Base-by-base conservation (phyloP, 2,888 invertebrate genomes). In the Deroplatys truncata region DNA sequence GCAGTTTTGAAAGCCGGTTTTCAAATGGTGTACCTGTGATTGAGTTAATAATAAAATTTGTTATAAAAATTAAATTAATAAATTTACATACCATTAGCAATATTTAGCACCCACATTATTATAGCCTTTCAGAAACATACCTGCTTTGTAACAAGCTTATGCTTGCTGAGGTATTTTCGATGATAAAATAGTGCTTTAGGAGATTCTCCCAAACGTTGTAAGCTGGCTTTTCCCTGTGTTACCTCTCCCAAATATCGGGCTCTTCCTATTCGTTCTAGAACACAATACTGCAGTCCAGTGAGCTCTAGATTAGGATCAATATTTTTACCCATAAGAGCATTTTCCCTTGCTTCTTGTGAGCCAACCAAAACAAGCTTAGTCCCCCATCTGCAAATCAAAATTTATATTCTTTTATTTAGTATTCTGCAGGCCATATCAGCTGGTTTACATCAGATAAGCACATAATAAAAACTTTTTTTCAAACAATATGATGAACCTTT, bases 231-330 rank as follows among this genome's bases (percentile, higher is more conserved):
- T 16, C 96, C 96, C 89, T 95, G 94, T 0, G 97, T 96, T 9
- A 96, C 93, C 93, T 97, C 96, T 0, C 98, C 97, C 91, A 95
- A 95, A 91, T 94, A 94, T 82, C 97, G 94, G 0, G 96, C 93
- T 90, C 97, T 95, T 1, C 96, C 98, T 82, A 98, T 96, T 91
- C 96, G 93, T 93, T 98, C 98, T 90, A 97, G 93, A 82, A 97
- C 93, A 91, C 96, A 96, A 92, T 96, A 98, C 90, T 96, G 95
- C n/a, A 94, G 92, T 9, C 94, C 92, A 7, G 93, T 93, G 20
- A 96, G 91, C 82, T 95, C 94, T 1, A 94, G 92, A 15, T 93
- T 92, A 15, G 92, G 92, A 90, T 92, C 92, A n/a, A 91, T 90
- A 25, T 93, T 91, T 20, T 91, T 90, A 16, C 95, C 95, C 86